Evolutionary conservation across 2,113 vertebrate species (phyloP).

Genomic region (Ictalurus furcatus): DNA sequence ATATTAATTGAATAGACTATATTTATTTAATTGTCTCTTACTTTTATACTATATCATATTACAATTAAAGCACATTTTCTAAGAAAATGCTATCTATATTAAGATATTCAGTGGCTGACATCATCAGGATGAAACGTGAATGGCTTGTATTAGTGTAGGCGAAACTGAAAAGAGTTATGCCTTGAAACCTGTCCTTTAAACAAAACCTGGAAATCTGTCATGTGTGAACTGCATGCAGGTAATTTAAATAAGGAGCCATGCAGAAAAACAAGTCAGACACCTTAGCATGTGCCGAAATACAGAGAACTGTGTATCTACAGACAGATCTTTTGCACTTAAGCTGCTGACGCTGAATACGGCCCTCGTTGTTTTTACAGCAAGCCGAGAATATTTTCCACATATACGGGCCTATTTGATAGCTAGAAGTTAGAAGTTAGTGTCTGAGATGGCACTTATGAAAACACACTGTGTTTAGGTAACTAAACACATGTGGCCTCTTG

Average conservation of each 20-base stretch:
- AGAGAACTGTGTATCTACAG: not conserved
- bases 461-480: no score
- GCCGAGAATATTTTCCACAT: not conserved
- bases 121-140: not conserved
- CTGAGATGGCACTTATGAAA: not conserved
- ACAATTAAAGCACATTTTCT: not conserved
- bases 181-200: not conserved
- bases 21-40: not conserved
- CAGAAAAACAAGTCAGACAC: not conserved
- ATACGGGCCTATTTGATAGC: not conserved
- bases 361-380: not conserved
- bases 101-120: no score
- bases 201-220: slow-evolving; percentile 3
- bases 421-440: not conserved
- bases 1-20: not conserved
- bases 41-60: not conserved
- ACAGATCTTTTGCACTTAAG: not conserved
- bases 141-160: not conserved
- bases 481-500: not conserved
- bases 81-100: not conserved
- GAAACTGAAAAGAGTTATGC: not conserved
- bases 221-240: not conserved
- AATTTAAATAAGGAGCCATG: not conserved
- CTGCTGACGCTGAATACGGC: not conserved
- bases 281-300: not conserved